Percentiles rank a stretch among this genome's conserved stretches.
phyloP scores from a whole-genome alignment of 2,888 invertebrate genomes.

The Melangyna quadrimaculata region DNA sequence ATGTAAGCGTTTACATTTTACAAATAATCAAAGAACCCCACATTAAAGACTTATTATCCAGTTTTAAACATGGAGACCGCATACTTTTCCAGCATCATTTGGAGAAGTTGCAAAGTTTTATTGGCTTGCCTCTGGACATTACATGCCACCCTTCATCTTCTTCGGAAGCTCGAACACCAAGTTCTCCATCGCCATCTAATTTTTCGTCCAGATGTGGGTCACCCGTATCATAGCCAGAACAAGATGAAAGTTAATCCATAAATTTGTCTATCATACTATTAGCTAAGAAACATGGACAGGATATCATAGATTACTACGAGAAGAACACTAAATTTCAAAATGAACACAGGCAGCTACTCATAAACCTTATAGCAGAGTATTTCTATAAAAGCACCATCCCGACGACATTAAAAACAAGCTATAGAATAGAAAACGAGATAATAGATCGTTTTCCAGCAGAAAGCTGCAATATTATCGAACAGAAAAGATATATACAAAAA shows the following conservation, averaged over 20 bases:
- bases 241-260: neutral
- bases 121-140: too few species aligned
- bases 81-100: too few species aligned
- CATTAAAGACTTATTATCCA: too few species aligned
- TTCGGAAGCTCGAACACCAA: neutral
- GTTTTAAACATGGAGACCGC: too few species aligned
- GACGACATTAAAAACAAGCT: slow-evolving; percentile 42
- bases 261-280: neutral
- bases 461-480: slow-evolving; percentile 45
- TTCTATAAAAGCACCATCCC: slow-evolving; percentile 36
- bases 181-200: neutral
- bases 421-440: slow-evolving; percentile 45
- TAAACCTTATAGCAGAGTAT: slow-evolving; percentile 36
- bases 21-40: too few species aligned
- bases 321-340: neutral
- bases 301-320: neutral
- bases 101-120: too few species aligned
- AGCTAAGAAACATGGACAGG: neutral
- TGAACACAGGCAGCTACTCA: slow-evolving; percentile 33
- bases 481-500: slow-evolving; percentile 41
- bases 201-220: neutral
- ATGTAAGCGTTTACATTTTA: too few species aligned
- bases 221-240: neutral
- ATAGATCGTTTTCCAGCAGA: slow-evolving; percentile 42
- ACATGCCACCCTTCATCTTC: too few species aligned